phyloP scores from a whole-genome alignment of 2,888 invertebrate genomes.

The Phytoseiulus persimilis region DNA sequence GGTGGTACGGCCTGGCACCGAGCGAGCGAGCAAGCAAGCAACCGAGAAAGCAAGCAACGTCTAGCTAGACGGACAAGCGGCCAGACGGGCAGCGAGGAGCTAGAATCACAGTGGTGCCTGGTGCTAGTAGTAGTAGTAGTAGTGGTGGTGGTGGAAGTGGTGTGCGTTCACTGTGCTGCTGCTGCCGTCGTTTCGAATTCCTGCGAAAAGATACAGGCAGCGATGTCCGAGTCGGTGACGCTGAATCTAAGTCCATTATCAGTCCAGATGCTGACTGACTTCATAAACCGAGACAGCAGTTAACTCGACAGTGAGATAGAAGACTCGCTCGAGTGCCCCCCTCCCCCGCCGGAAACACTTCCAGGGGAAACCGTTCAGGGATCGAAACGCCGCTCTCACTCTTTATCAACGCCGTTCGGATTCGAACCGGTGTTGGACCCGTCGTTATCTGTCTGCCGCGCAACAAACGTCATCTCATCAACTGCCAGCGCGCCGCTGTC shows the following conservation, averaged over 20 bases:
- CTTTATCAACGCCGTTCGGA: neutral
- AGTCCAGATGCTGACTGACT: neutral
- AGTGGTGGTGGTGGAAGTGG: neutral
- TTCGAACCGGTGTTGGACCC: neutral
- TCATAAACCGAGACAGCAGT: neutral
- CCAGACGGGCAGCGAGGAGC: neutral
- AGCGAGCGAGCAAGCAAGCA: neutral
- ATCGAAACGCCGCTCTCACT: neutral
- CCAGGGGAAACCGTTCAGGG: neutral
- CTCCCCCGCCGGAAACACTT: no score
- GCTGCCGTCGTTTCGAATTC: neutral
- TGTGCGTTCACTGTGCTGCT: neutral
- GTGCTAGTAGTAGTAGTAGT: neutral
- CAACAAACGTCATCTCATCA: neutral
- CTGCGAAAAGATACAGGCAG: neutral
- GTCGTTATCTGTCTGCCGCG: neutral
- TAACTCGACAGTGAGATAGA: neutral
- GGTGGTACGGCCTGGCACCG: neutral
- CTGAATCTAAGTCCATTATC: neutral
- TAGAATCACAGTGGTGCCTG: neutral
- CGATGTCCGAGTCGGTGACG: neutral
- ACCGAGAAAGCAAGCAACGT: neutral
- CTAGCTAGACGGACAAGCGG: neutral
- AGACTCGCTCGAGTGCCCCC: neutral
- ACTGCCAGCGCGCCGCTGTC: neutral